phyloP scores from a whole-genome alignment of 2,113 vertebrate species.

The Neotoma lepida region DNA sequence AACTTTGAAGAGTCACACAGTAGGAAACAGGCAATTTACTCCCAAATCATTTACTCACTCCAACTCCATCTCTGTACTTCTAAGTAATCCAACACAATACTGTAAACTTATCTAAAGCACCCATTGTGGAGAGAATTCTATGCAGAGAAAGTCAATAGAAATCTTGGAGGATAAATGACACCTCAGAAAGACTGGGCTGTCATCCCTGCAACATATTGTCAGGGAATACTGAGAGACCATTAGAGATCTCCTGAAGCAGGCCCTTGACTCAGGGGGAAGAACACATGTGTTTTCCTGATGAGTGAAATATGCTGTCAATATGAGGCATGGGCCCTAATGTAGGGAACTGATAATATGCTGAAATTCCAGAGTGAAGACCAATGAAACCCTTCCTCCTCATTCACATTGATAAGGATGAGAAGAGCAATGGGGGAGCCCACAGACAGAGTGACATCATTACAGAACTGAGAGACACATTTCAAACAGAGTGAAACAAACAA shows the following conservation, averaged over 20 bases:
- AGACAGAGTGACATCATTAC: background rate
- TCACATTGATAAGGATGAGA: background rate
- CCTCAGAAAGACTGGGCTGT: background rate
- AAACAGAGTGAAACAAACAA: background rate
- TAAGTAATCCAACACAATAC: background rate
- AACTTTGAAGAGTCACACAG: background rate
- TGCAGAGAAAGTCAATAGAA: background rate
- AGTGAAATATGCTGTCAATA: background rate
- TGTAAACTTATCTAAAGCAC: background rate
- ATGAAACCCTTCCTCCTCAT: rapidly evolving
- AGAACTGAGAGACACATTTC: background rate
- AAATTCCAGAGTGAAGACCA: background rate
- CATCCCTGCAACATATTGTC: background rate
- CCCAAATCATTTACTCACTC: background rate
- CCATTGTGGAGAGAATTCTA: background rate
- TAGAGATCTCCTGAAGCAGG: background rate
- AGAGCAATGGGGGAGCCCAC: background rate
- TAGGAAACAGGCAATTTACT: background rate
- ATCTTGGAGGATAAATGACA: background rate
- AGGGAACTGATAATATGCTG: background rate
- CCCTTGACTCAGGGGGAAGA: background rate
- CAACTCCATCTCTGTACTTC: background rate
- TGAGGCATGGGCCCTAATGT: background rate
- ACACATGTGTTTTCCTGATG: background rate
- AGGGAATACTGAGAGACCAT: background rate